Conservation (phyloP, 1,140 invertebrate genomes). For the Oreohelix idahoensis region DNA sequence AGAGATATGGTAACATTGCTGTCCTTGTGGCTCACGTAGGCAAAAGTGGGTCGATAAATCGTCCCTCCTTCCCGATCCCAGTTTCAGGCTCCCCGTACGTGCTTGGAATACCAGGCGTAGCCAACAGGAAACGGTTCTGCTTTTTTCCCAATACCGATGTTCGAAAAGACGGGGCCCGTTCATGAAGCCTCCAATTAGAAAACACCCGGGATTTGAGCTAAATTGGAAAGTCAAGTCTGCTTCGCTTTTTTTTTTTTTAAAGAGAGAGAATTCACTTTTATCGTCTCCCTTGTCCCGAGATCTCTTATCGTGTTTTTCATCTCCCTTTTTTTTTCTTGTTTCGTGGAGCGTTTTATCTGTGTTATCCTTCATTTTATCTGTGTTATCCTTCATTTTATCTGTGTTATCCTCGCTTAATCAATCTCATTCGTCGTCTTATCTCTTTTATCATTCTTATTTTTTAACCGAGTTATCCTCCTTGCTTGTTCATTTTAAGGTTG, state of each 20-base stretch:
- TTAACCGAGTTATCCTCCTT: too few species aligned
- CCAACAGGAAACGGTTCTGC: constrained; percentile 1
- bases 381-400: too few species aligned
- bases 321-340: background rate
- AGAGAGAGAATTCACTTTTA: background rate
- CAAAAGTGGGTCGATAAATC: constrained; percentile 17
- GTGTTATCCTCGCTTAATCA: too few species aligned
- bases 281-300: background rate
- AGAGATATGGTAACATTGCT: background rate
- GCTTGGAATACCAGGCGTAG: constrained; percentile 21
- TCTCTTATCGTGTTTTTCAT: background rate
- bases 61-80: background rate
- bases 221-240: constrained; percentile 34
- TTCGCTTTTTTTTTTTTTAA: background rate
- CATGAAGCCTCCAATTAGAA: constrained; percentile 26
- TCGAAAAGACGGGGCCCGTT: background rate
- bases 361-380: too few species aligned
- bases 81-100: background rate
- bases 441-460: background rate
- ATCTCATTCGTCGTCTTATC: too few species aligned
- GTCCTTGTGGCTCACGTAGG: background rate
- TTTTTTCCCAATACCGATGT: background rate
- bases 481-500: too few species aligned
- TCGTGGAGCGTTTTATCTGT: background rate
- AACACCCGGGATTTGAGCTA: constrained; percentile 16